Percentiles rank a stretch among this genome's conserved stretches.
Evolutionary conservation across 2,888 invertebrate species (phyloP).

Genomic region (Dorcus hopei): DNA sequence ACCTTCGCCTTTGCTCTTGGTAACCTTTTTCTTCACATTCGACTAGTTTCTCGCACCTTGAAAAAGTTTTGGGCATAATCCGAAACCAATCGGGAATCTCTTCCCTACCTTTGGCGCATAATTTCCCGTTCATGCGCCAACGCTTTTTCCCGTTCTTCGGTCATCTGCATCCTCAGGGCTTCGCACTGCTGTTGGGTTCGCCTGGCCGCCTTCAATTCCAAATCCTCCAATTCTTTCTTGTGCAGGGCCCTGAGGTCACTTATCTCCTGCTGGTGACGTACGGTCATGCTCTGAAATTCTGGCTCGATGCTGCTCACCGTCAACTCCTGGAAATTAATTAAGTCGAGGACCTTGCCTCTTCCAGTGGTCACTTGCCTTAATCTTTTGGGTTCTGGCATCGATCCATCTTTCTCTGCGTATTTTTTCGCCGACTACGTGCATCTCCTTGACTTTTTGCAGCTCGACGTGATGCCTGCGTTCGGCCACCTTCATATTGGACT

Average conservation of each 20-base stretch:
- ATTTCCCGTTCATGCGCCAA: slow-evolving; percentile 60
- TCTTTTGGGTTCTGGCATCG: slow-evolving; percentile 79
- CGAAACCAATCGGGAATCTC: background rate
- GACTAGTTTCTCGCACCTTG: slow-evolving; percentile 54
- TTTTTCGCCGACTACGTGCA: slow-evolving; percentile 75
- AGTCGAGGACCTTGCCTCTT: background rate
- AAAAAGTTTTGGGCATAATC: background rate
- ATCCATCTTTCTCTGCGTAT: slow-evolving; percentile 75
- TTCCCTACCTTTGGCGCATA: slow-evolving; percentile 53
- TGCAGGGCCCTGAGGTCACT: slow-evolving; percentile 66
- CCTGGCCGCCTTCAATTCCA: slow-evolving; percentile 58
- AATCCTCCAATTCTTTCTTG: slow-evolving; percentile 64
- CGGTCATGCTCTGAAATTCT: slow-evolving; percentile 76
- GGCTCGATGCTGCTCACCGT: slow-evolving; percentile 86
- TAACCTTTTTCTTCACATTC: slow-evolving; percentile 56
- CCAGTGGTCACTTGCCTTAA: slow-evolving; percentile 58
- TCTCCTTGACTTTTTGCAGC: slow-evolving; percentile 70
- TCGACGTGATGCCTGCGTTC: slow-evolving; percentile 76
- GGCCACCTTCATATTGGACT: slow-evolving; percentile 62
- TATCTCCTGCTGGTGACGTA: slow-evolving; percentile 63
- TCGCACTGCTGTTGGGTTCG: slow-evolving; percentile 62
- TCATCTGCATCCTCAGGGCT: slow-evolving; percentile 57
- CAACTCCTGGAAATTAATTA: slow-evolving; percentile 59
- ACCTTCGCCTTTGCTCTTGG: slow-evolving; percentile 54
- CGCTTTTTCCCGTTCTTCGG: slow-evolving; percentile 61